Evolutionary conservation across 2,797 vertebrate genomes (phyloP), one percentile per base, ranked within the genome.

Genomic region (Pogoniulus pusillus): DNA sequence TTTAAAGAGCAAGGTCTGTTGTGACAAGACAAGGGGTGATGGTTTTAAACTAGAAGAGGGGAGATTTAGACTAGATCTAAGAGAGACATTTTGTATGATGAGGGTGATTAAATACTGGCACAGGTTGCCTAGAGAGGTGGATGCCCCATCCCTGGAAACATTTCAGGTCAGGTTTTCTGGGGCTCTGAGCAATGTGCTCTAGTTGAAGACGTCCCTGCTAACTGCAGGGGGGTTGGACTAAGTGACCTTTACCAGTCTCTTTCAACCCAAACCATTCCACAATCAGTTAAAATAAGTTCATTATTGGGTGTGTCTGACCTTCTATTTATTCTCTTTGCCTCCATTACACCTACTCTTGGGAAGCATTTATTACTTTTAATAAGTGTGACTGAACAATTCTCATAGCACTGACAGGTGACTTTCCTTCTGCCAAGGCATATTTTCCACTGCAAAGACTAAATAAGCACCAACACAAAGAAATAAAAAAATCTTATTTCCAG

Each of bases 351-450:
- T 73, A 63, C 30, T 65, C 66, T 35, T 16, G 20, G n/a, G 27
- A 78, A 70, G 7, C 4, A 32, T 20, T 59, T 43, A 2, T 30
- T 49, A 23, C 27, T 91, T 66, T 43, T 32, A 53, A 29, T 7
- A 41, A 70, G 16, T 2, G 19, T 51, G 64, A 54, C 41, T 23
- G 43, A 72, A 59, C 29, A 49, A 17, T 27, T 70, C 60, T 53
- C 72, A 63, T 0, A 55, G 47, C 45, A 27, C 0, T 59, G 76
- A 74, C 35, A 2, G 0, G 8, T 3, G 12, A 35, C 11, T 64
- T 86, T 68, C 57, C 70, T 30, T 60, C 39, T 54, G 32, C 15
- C 69, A 37, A 37, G 16, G 11, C 10, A 7, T 16, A 78, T 59
- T 55, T 41, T 35, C 27, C 57, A 49, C 16, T 23, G 55, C 20